Base-by-base conservation (phyloP, 2,113 vertebrate genomes). In the Gila orcuttii region DNA sequence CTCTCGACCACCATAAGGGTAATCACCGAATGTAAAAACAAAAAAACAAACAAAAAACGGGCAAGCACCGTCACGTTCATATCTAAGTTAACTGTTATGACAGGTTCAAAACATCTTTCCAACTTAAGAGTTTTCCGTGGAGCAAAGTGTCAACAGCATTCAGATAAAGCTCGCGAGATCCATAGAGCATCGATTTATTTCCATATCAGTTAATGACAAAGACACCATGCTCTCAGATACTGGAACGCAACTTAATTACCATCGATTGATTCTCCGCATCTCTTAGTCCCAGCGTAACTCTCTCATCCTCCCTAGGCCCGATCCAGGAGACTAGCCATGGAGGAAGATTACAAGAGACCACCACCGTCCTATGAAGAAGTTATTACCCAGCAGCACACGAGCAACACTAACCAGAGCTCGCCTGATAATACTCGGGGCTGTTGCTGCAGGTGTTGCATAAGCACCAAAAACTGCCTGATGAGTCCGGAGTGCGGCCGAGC, bases 381-480 rank as follows among this genome's bases (percentile, higher is more conserved):
- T 21, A 60, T 90, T 39, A 90, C 23, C 17, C 83, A 86, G 59
- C 89, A 90, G 78, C 87, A 89, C 15, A 86, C 33, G 5, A 83
- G 59, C 79, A 85, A 87, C 25, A 77, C 80, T 47, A 75, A 69
- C 2, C 57, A 64, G 28, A 47, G 75, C 47, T 31, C 85, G 0
- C 55, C 66, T 31, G 87, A 83, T 79, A 85, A 88, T 79, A 88
- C 83, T 73, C 5, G 8, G 62, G 17, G 89, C 81, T 4, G 82
- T 11, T 79, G 88, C 33, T 95, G 94, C 74, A 88, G 2, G 45
- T 95, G 94, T 75, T 86, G 86, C 88, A 69, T 55, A 78, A 57
- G 60, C 68, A 92, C 92, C 86, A 86, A 82, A 60, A 71, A 90
- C 64, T 95, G 94, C 71, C 85, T 95, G 88, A 95, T 95, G 94